Evolutionary conservation across 2,113 vertebrate species (phyloP).

Genomic region (Cochlearius cochlearius): DNA sequence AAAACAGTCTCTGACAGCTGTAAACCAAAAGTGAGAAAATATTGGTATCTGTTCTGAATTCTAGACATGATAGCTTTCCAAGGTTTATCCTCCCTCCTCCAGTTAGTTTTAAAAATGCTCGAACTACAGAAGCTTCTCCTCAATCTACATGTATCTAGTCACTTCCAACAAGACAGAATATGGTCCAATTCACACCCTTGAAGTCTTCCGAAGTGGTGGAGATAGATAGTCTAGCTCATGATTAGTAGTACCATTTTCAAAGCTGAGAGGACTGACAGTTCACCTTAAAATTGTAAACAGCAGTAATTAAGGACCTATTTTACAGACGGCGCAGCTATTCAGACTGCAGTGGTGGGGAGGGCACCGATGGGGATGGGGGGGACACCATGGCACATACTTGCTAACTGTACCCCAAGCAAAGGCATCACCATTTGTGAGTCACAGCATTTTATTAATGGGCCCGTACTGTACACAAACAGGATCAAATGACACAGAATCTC

Average conservation of each 20-base stretch:
- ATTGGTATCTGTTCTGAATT: not conserved
- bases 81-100: not conserved
- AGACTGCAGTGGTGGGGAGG: not conserved
- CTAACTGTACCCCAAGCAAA: not conserved
- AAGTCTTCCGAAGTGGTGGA: not conserved
- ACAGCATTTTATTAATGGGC: not conserved
- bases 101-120: not conserved
- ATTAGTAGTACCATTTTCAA: not conserved
- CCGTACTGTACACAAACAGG: not conserved
- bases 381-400: accelerated
- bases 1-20: not conserved
- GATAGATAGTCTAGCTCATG: not conserved
- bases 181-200: not conserved
- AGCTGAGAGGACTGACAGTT: not conserved
- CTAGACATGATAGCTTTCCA: not conserved
- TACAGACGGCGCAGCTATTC: not conserved
- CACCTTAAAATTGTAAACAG: not conserved
- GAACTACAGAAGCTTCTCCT: not conserved
- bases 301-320: not conserved
- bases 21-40: not conserved
- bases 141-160: not conserved
- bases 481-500: not conserved
- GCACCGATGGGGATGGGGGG: not conserved
- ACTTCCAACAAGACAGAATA: not conserved
- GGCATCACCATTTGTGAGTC: not conserved